Evolutionary conservation across 2,797 vertebrate species (phyloP).

Genomic region (Babyrousa celebensis): DNA sequence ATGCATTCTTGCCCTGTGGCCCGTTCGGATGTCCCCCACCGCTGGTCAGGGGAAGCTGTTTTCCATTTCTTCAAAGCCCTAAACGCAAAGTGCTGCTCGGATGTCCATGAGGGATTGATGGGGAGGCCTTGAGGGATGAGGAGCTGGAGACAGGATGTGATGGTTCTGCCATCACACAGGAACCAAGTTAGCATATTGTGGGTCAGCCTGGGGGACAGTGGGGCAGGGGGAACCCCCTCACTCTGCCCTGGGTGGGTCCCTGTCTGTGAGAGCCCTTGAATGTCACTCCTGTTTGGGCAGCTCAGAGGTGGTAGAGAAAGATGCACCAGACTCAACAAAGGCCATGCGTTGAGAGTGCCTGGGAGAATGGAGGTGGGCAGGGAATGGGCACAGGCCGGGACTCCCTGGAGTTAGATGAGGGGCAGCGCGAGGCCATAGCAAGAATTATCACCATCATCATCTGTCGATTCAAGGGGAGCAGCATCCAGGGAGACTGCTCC

Average conservation of each 20-base stretch:
- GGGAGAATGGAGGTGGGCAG: background rate
- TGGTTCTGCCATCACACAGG: background rate
- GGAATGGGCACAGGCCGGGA: too few species aligned
- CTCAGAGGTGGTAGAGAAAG: background rate
- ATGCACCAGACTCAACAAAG: background rate
- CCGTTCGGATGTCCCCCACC: background rate
- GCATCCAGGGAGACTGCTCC: background rate
- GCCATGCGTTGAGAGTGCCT: background rate
- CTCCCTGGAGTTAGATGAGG: background rate
- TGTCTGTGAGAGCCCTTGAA: background rate
- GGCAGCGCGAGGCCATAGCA: background rate
- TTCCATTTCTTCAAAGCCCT: constrained; percentile 19
- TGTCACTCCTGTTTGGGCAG: background rate
- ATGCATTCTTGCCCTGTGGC: background rate
- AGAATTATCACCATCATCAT: accelerated
- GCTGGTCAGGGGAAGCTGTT: background rate
- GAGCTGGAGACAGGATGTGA: background rate
- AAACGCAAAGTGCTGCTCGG: background rate
- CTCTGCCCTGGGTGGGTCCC: background rate
- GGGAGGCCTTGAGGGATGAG: background rate
- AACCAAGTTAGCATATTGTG: background rate
- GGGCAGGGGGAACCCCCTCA: background rate
- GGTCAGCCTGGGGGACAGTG: background rate
- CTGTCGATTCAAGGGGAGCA: background rate
- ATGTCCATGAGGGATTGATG: background rate